Conservation (phyloP, 2,888 invertebrate genomes). For the Drosophila cognata region DNA sequence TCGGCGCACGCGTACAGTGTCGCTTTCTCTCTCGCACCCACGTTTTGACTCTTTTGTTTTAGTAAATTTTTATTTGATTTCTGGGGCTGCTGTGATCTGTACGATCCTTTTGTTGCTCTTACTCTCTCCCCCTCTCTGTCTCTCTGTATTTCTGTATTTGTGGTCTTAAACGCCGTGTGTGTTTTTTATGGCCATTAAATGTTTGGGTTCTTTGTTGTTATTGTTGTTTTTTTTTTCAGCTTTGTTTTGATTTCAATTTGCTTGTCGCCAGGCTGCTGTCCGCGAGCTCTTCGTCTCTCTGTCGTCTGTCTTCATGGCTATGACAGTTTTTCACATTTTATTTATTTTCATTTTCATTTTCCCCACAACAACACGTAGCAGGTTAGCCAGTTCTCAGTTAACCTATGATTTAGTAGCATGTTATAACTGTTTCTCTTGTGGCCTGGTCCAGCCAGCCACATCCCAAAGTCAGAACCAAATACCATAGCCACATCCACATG, state of each 20-base stretch:
- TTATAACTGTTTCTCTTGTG: slow-evolving; percentile 82
- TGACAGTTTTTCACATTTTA: slow-evolving; percentile 74
- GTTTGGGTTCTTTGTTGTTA: slow-evolving; percentile 59
- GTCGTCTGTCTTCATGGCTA: slow-evolving; percentile 21
- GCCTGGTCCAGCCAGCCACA: slow-evolving; percentile 45
- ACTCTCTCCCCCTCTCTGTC: slow-evolving; percentile 2
- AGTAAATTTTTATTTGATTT: slow-evolving; percentile 70
- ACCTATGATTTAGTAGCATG: slow-evolving; percentile 83
- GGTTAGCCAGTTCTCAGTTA: slow-evolving; percentile 63
- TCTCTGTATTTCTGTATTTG: slow-evolving; percentile 3
- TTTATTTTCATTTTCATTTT: slow-evolving; percentile 65
- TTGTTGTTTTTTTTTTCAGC: slow-evolving; percentile 19
- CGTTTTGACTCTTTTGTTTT: slow-evolving; percentile 50
- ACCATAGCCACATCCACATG: slow-evolving; percentile 40
- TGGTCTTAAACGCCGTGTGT: slow-evolving; percentile 49
- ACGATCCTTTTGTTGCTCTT: slow-evolving; percentile 46
- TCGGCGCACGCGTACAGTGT: slow-evolving; percentile 68
- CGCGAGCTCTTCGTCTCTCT: slow-evolving; percentile 7
- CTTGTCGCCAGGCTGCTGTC: slow-evolving; percentile 55
- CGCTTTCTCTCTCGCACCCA: neutral
- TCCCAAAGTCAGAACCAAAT: slow-evolving; percentile 7
- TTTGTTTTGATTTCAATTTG: slow-evolving; percentile 82
- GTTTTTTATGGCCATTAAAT: slow-evolving; percentile 81
- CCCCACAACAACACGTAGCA: slow-evolving; percentile 67
- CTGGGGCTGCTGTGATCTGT: slow-evolving; percentile 45